These are phyloP conservation scores for Calliopum simillimum DNA, from an alignment of 2,888 invertebrate species.

Conservation along the genomic window DNA sequence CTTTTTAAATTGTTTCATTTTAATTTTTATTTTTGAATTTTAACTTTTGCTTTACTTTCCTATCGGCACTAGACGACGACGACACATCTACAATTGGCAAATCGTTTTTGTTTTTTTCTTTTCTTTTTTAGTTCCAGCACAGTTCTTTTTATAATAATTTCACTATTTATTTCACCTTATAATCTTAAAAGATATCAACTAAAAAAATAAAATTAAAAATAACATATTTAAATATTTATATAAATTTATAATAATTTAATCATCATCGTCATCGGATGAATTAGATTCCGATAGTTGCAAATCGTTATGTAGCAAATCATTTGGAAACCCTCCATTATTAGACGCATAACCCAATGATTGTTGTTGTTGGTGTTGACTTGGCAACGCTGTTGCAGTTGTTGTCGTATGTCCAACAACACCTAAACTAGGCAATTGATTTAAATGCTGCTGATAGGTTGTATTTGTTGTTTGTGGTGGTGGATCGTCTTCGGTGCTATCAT, in stretches of 20 bases:
- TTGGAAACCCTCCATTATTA: constrained; percentile 59
- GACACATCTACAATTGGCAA: neutral
- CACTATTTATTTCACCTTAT: neutral
- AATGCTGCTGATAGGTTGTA: constrained; percentile 49
- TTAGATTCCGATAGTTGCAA: constrained; percentile 88
- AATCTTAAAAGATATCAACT: neutral
- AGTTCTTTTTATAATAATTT: neutral
- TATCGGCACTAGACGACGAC: neutral
- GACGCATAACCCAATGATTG: constrained; percentile 57
- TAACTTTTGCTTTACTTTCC: neutral
- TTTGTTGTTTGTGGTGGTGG: constrained; percentile 40
- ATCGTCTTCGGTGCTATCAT: constrained; percentile 63
- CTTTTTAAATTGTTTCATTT: too few species aligned
- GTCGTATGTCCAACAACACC: constrained; percentile 55
- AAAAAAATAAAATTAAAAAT: neutral
- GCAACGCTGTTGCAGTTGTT: constrained; percentile 47
- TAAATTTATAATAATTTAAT: constrained; percentile 28
- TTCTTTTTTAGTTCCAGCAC: neutral
- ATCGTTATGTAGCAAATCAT: constrained; percentile 80
- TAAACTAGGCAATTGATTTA: constrained; percentile 59
- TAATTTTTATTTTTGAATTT: neutral
- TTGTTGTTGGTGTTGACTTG: constrained; percentile 45
- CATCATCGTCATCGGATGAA: constrained; percentile 74
- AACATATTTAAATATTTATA: constrained; percentile 12
- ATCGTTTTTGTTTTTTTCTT: neutral